Conservation (phyloP, 2,113 vertebrate genomes). For the Cololabis saira region DNA sequence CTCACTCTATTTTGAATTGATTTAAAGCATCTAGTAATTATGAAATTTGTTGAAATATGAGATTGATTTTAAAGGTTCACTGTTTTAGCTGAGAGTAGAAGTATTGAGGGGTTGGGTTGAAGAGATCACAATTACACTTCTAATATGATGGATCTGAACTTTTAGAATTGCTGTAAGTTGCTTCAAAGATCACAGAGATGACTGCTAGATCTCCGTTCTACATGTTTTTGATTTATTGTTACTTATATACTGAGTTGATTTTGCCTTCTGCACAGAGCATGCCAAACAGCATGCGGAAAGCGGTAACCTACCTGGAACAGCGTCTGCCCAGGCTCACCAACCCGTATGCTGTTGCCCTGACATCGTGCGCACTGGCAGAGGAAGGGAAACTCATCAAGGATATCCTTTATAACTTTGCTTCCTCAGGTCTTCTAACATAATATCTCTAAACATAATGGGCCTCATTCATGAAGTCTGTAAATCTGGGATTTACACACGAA, state of each 20-base stretch:
- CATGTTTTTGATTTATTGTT: not conserved
- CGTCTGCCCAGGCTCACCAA: constrained; percentile 71
- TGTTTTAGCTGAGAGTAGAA: not conserved
- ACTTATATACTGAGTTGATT: not conserved
- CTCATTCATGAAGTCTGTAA: no score
- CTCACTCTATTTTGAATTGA: no score
- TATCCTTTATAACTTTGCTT: constrained; percentile 64
- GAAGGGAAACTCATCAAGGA: constrained; percentile 52
- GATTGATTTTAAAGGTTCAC: no score
- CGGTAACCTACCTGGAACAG: constrained; percentile 70
- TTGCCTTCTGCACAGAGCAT: constrained; percentile 72
- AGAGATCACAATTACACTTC: not conserved
- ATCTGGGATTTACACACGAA: no score
- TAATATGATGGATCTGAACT: not conserved
- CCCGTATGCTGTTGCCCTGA: constrained; percentile 86
- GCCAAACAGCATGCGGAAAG: constrained; percentile 70
- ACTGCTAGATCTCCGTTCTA: not conserved
- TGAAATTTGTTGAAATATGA: no score
- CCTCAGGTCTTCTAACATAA: constrained; percentile 70
- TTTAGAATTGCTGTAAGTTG: not conserved
- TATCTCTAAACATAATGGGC: not conserved
- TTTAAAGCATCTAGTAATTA: not conserved
- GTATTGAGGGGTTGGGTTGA: no score
- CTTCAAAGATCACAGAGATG: not conserved
- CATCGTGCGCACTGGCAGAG: constrained; percentile 85